Evolutionary conservation across 2,797 vertebrate species (phyloP), one percentile per base, ranked within the genome.

Genomic region (Xiphophorus birchmanni): DNA sequence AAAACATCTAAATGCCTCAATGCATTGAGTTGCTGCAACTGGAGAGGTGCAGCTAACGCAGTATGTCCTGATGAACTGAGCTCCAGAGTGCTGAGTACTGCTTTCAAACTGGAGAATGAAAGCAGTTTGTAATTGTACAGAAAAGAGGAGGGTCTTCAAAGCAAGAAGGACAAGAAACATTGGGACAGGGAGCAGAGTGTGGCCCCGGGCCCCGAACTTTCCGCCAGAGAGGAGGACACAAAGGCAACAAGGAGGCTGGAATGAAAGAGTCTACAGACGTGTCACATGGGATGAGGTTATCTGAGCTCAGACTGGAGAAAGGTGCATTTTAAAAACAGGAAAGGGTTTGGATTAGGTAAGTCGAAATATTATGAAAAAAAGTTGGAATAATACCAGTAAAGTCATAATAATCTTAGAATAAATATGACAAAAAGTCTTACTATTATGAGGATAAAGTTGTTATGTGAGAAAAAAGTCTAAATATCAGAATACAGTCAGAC

Each of bases 141-240:
- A 54, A 75, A 29, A 75, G 35, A 37, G 48, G 52, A 23, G 17
- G 17, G 17, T 67, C 35, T 40, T 67, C 35, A 23, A 67, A 67
- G 65, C 65, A 37, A 75, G 21, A 37, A 11, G 23, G 21, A 8
- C 7, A 45, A 54, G 21, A 35, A 74, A 50, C 79, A 82, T 76
- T 81, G 15, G 44, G 73, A 82, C 42, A 40, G 74, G 82, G 80
- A 23, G 74, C 88, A 83, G 80, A 87, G 86, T 84, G 82, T 26
- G 81, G 83, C 86, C 89, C 80, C 75, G 48, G 86, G 90, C 84
- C 82, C 75, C 48, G 45, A 74, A 21, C 80, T 74, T 54, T n/a
- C 74, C 12, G 72, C 63, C 84, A 63, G 67, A 73, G 48, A 81
- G 75, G 63, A 63, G 10, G 69, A 78, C 82, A 91, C 83, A 89